Percentiles rank a stretch among this genome's conserved stretches.
These are phyloP conservation scores for Beris chalybata DNA, from an alignment of 2,888 invertebrate species.

Conservation along the genomic window DNA sequence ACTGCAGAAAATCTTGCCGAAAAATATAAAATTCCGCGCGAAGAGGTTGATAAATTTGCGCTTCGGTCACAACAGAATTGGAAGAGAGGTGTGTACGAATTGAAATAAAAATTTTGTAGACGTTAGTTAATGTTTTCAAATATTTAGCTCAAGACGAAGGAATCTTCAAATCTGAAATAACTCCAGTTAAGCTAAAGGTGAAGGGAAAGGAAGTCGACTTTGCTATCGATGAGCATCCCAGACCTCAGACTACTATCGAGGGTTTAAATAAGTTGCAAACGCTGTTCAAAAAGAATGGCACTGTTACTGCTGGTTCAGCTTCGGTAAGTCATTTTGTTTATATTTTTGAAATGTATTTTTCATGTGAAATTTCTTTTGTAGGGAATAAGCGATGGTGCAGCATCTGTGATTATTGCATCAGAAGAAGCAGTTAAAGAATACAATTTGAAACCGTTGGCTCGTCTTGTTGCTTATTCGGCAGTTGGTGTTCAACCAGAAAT, in stretches of 20 bases:
- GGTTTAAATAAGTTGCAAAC: constrained; percentile 81
- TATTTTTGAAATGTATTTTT: neutral
- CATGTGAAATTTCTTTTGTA: constrained; percentile 51
- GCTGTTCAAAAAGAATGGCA: constrained; percentile 91
- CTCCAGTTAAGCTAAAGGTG: constrained; percentile 79
- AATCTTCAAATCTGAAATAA: constrained; percentile 86
- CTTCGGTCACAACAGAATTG: constrained; percentile 83
- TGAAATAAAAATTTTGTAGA: neutral
- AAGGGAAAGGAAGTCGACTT: constrained; percentile 81
- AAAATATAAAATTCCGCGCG: constrained; percentile 76
- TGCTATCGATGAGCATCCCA: constrained; percentile 90
- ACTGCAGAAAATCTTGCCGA: constrained; percentile 93
- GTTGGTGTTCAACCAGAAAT: constrained; percentile 96
- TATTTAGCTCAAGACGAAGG: constrained; percentile 81
- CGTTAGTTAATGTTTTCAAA: neutral
- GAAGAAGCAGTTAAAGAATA: constrained; percentile 84
- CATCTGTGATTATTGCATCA: constrained; percentile 84
- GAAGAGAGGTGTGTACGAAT: constrained; percentile 68
- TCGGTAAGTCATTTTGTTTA: constrained; percentile 65
- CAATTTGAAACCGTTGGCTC: constrained; percentile 84
- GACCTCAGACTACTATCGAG: constrained; percentile 84
- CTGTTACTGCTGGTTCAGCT: constrained; percentile 92
- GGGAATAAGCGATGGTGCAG: constrained; percentile 98
- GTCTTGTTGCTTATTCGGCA: constrained; percentile 87
- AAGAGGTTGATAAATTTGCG: constrained; percentile 85